Percentiles rank a stretch among this genome's conserved stretches.
These are phyloP conservation scores for Pterocles gutturalis DNA, from an alignment of 2,113 vertebrate species.

Conservation along the genomic window DNA sequence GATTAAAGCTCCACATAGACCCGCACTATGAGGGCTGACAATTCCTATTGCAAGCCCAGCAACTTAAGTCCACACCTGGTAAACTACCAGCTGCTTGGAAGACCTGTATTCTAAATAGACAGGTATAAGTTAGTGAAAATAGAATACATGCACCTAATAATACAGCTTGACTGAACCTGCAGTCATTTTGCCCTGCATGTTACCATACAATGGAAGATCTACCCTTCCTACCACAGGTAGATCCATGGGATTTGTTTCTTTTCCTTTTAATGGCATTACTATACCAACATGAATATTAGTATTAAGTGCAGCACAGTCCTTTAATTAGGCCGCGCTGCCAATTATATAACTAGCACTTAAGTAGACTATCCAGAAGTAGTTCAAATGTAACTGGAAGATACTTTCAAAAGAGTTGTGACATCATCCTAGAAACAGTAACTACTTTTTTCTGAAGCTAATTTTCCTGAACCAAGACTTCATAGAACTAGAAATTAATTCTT, in stretches of 20 bases:
- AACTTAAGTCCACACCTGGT: conserved; percentile 80
- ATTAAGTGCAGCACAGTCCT: conserved; percentile 80
- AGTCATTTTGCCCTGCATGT: conserved; percentile 84
- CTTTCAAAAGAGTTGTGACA: conserved; percentile 69
- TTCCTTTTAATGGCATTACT: conserved; percentile 68
- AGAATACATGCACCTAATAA: conserved; percentile 78
- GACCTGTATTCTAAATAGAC: conserved; percentile 86
- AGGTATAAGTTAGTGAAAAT: conserved; percentile 83
- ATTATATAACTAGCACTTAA: conserved; percentile 79
- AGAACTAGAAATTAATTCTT: conserved; percentile 73
- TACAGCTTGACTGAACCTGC: conserved; percentile 90
- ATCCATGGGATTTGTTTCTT: conserved; percentile 76
- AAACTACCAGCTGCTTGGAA: conserved; percentile 86
- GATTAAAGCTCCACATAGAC: conserved; percentile 80
- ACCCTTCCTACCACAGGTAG: conserved; percentile 77
- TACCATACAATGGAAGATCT: conserved; percentile 78
- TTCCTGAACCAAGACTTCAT: conserved; percentile 67
- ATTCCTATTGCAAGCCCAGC: conserved; percentile 75
- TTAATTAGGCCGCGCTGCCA: conserved; percentile 79
- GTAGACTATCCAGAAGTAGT: conserved; percentile 71
- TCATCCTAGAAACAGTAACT: conserved; percentile 74
- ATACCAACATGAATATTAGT: conserved; percentile 76
- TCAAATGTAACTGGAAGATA: conserved; percentile 76
- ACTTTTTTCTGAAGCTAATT: conserved; percentile 75
- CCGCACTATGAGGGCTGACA: conserved; percentile 80